phyloP scores from a whole-genome alignment of 2,113 vertebrate species.

The Carassius carassius region DNA sequence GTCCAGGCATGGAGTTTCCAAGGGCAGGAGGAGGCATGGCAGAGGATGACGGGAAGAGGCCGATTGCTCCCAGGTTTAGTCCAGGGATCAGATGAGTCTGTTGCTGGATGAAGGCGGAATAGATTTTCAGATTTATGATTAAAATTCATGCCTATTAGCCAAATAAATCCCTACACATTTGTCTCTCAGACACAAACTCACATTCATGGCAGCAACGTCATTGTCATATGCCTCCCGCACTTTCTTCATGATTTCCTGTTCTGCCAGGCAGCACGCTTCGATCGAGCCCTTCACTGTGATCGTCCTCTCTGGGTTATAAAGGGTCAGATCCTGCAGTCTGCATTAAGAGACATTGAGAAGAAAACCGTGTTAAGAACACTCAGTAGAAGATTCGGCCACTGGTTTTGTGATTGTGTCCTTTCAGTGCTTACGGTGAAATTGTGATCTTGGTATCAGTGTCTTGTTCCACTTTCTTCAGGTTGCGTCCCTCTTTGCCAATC shows the following conservation, averaged over 20 bases:
- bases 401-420: not conserved
- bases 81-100: slow-evolving; percentile 94
- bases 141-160: not conserved
- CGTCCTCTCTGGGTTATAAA: slow-evolving; percentile 93
- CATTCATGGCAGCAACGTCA: slow-evolving; percentile 95
- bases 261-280: slow-evolving; percentile 86
- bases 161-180: not conserved
- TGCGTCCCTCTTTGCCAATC: slow-evolving; percentile 94
- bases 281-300: slow-evolving; percentile 90
- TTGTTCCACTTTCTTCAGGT: slow-evolving; percentile 95
- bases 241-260: slow-evolving; percentile 95
- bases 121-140: not conserved
- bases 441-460: slow-evolving; percentile 97
- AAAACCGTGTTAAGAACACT: not conserved
- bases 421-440: slow-evolving; percentile 86
- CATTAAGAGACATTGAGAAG: not conserved
- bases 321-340: slow-evolving; percentile 91
- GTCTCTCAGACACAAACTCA: slow-evolving; percentile 70
- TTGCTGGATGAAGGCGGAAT: slow-evolving; percentile 72
- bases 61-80: slow-evolving; percentile 88
- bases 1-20: slow-evolving; percentile 78
- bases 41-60: slow-evolving; percentile 91
- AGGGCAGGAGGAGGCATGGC: slow-evolving; percentile 85
- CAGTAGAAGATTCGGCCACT: not conserved
- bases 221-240: slow-evolving; percentile 95